Evolutionary conservation across 2,797 vertebrate species (phyloP).

Genomic region (Podarcis lilfordi): DNA sequence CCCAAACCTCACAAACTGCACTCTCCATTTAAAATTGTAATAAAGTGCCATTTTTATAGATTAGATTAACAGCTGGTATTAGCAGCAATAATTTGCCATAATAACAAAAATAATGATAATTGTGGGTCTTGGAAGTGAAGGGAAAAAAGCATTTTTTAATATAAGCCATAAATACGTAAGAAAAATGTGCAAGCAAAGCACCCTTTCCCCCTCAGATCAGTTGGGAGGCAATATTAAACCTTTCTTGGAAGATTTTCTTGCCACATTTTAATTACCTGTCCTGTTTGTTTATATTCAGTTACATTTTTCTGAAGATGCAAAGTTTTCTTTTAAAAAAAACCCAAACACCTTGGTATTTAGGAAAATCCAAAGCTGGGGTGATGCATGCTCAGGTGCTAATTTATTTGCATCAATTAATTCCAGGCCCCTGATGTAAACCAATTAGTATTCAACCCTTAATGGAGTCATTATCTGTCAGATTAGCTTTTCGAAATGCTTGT

Average conservation of each 20-base stretch:
- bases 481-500: constrained; percentile 91
- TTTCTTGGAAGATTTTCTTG: constrained; percentile 72
- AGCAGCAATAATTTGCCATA: constrained; percentile 7
- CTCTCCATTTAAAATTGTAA: background rate
- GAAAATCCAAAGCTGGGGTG: constrained; percentile 80
- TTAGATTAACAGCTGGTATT: background rate
- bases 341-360: constrained; percentile 76
- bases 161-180: constrained; percentile 55
- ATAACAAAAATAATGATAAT: constrained; percentile 58
- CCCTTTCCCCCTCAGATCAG: constrained; percentile 32
- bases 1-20: no score
- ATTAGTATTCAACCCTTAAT: constrained; percentile 95
- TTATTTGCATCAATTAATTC: constrained; percentile 98
- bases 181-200: constrained; percentile 48
- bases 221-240: constrained; percentile 69
- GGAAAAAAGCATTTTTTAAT: constrained; percentile 59
- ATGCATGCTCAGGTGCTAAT: constrained; percentile 92
- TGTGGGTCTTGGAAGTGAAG: constrained; percentile 51
- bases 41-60: constrained; percentile 46
- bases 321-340: constrained; percentile 23
- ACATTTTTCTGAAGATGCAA: constrained; percentile 73
- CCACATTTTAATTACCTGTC: constrained; percentile 77
- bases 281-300: constrained; percentile 73
- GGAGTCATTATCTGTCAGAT: constrained; percentile 98
- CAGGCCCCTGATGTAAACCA: constrained; percentile 92